Conservation (phyloP, 2,113 vertebrate species). For the Merops nubicus region DNA sequence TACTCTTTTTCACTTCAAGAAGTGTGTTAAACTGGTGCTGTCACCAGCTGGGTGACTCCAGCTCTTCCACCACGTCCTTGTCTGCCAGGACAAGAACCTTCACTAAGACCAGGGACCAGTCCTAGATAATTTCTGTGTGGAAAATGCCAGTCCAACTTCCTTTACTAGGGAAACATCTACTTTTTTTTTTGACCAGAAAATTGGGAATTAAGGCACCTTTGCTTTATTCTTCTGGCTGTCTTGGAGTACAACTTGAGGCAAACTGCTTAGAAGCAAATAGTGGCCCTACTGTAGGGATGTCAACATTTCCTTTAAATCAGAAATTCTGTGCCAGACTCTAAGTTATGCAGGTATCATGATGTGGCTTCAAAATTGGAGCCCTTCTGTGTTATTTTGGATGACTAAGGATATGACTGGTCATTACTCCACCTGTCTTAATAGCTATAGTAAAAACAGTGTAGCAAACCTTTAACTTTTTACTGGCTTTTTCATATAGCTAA, state of each 20-base stretch:
- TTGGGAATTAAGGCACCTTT: neutral
- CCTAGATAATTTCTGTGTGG: neutral
- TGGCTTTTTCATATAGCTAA: neutral
- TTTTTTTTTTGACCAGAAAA: neutral
- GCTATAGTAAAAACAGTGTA: neutral
- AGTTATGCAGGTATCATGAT: neutral
- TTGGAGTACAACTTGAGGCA: neutral
- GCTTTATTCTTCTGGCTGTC: neutral
- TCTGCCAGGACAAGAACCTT: neutral
- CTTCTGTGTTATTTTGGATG: neutral
- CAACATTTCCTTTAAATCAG: neutral
- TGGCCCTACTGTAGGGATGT: neutral
- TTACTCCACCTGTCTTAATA: neutral
- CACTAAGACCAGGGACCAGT: no score
- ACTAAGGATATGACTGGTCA: neutral
- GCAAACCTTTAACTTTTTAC: neutral
- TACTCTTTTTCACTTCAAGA: neutral
- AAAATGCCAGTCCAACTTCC: neutral
- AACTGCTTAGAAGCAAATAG: neutral
- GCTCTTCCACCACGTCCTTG: neutral
- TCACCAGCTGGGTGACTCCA: neutral
- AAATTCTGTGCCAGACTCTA: neutral
- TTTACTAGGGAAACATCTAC: neutral
- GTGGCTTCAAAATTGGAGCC: neutral
- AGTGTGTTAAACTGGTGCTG: neutral